Base-by-base conservation (phyloP, 2,797 vertebrate species). In the Diplodus puntazzo region DNA sequence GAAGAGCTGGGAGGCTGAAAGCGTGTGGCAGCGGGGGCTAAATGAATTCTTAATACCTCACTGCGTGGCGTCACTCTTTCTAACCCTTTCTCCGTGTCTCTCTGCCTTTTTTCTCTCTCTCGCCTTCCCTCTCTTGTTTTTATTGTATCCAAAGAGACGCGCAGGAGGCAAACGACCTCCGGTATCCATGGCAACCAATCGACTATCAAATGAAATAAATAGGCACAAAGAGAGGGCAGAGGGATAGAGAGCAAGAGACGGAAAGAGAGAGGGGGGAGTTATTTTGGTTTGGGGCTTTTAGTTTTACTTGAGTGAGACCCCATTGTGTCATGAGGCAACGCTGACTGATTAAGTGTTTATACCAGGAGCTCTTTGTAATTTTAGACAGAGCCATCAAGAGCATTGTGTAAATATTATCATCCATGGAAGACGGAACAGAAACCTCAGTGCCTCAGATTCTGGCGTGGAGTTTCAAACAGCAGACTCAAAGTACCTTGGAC, bases 21-120 rank as follows among this genome's bases (percentile, higher is more conserved):
- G 75, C 58, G 75, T 52, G 82, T 3, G 78, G 48, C 87, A 87
- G 88, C 81, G 6, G 89, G 86, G 55, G 81, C 53, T 70, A 81
- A 88, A 90, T 92, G 69, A 89, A 85, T 87, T 87, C 74, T 87
- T 87, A 89, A 91, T 87, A 87, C 85, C 34, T 78, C 89, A 4
- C 89, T 69, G 81, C 84, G 5, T 88, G 89, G 77, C n/a, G 49
- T 87, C 85, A 80, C 82, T 80, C 77, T 73, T 16, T 74, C 76
- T 21, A 46, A 70, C 30, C 70, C 46, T 11, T 27, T 77, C 81
- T 73, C 72, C 2, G 16, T 20, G 62, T 69, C 73, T 73, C 75
- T 83, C 69, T 77, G 43, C 49, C 64, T 62, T 43, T 34, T n/a
- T 54, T 42, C 30, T 67, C 64, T 67, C 42, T 16, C 49, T 73